A percentile compares a stretch with the other conserved stretches of the same genome.
These are phyloP conservation scores for Sialia sialis DNA, from an alignment of 2,113 vertebrate species.

Conservation along the genomic window DNA sequence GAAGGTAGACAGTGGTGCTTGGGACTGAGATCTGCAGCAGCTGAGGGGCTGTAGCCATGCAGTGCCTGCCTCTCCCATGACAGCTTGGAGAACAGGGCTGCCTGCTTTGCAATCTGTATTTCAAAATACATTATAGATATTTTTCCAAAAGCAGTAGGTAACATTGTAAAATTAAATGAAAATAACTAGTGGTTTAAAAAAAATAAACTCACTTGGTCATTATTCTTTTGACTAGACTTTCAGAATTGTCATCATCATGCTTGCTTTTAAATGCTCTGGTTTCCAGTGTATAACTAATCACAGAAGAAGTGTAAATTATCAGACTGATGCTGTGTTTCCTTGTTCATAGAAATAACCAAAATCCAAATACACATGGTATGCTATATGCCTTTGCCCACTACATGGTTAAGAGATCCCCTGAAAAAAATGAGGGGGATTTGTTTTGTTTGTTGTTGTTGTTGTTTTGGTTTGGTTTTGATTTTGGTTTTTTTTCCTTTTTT, in stretches of 20 bases:
- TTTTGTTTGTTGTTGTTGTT: no score
- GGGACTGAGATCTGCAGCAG: not conserved
- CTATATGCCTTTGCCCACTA: not conserved
- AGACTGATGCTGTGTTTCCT: not conserved
- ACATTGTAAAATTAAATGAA: not conserved
- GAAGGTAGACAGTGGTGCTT: not conserved
- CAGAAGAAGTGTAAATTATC: not conserved
- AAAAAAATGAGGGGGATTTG: not conserved
- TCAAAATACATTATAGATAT: not conserved
- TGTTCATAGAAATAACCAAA: rapidly evolving
- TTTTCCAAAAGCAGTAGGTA: not conserved
- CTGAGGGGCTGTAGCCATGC: not conserved
- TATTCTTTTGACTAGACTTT: not conserved
- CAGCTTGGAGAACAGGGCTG: not conserved
- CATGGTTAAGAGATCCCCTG: not conserved
- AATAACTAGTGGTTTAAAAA: not conserved
- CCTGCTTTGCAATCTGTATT: not conserved
- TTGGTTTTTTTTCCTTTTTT: not conserved
- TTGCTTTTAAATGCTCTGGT: not conserved
- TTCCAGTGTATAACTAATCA: not conserved
- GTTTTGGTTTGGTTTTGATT: no score
- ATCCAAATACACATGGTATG: not conserved
- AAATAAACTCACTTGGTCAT: not conserved
- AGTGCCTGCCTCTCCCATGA: not conserved
- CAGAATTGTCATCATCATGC: not conserved